Percentiles rank a stretch among this genome's conserved stretches.
phyloP scores from a whole-genome alignment of 92 coral and sea anemone genomes.

The Porites cylindrica region DNA sequence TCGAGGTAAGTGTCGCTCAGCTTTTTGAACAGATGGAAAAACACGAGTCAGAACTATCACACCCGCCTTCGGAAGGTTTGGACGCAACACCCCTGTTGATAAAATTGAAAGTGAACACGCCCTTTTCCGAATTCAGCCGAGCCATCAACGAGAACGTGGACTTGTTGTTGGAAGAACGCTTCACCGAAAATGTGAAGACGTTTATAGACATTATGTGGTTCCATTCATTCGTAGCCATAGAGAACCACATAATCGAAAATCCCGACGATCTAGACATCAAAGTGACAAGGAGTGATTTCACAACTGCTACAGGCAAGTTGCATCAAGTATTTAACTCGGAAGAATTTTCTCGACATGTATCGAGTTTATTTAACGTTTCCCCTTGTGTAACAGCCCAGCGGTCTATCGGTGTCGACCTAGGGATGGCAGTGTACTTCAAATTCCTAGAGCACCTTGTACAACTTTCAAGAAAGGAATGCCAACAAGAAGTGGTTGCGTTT shows the following conservation, averaged over 20 bases:
- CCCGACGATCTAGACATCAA: not conserved
- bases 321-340: not conserved
- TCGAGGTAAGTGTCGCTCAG: no score
- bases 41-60: no score
- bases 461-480: not conserved
- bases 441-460: not conserved
- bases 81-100: not conserved
- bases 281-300: not conserved
- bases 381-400: not conserved
- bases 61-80: no score
- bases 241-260: constrained; percentile 8
- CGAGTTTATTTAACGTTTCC: not conserved
- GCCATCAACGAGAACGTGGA: constrained; percentile 10
- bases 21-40: no score
- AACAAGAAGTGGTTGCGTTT: not conserved
- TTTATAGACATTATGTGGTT: not conserved
- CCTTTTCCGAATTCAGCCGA: not conserved
- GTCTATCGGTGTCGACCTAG: not conserved
- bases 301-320: not conserved
- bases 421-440: not conserved
- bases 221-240: not conserved
- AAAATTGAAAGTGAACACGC: not conserved
- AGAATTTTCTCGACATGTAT: not conserved
- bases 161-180: not conserved
- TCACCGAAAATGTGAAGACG: not conserved